Evolutionary conservation across 2,113 vertebrate genomes (phyloP), one percentile per base, ranked within the genome.

Genomic region (Lamprotornis superbus): DNA sequence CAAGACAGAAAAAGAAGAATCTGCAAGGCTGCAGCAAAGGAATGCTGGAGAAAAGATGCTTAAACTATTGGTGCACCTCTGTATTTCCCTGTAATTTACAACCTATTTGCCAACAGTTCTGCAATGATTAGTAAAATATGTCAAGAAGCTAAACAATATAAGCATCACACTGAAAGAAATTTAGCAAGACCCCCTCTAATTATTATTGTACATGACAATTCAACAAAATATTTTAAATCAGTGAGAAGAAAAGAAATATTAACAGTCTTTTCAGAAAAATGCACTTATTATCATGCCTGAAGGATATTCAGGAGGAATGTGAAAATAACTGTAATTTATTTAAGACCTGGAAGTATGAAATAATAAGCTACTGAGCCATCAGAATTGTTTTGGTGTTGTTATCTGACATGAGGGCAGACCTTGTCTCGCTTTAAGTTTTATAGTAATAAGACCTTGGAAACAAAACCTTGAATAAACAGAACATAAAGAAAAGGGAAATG

Each of bases 371-470:
- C 97, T 93, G 93, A 97, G 85, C 92, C 95, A 97, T 97, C 96
- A 97, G 95, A 97, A 97, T 97, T 98, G 97, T 98, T 98, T 98
- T 98, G 97, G 97, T 96, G 92, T 61, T 97, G 97, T 98, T 98
- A 98, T 98, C 98, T 98, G 97, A 97, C 97, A 97, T 57, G 94
- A 98, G 96, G 96, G 96, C 96, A 98, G 98, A 97, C 97, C 97
- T 98, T 98, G 98, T 98, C 97, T 97, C 79, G n/a, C 87, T 98
- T 97, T 97, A 98, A 97, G 97, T 98, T 98, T 97, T 98, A 97
- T 97, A 98, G 97, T 97, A 98, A 98, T 98, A 97, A 98, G 97
- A 97, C 98, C 98, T 98, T 98, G 98, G 97, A 98, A 98, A 97
- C 97, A 98, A 98, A 98, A 98, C 98, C 98, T 98, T 98, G 98